Conservation (phyloP, 2,888 invertebrate species). For the Ichneumon xanthorius region DNA sequence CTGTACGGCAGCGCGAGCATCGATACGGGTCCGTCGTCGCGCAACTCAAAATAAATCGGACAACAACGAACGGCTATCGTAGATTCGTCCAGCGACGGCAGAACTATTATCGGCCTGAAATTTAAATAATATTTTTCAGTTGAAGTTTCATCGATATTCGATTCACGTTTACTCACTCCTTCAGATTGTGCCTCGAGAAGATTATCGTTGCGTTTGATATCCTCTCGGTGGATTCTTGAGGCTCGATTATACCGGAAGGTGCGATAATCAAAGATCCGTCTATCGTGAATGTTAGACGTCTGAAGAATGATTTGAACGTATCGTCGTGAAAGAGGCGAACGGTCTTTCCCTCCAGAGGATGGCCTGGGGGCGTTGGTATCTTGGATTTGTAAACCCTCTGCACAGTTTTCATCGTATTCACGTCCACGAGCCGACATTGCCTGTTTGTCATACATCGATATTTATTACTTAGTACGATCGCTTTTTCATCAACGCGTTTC, state of each 20-base stretch:
- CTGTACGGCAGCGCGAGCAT: constrained; percentile 90
- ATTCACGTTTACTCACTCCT: constrained; percentile 85
- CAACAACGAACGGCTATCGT: constrained; percentile 94
- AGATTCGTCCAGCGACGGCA: constrained; percentile 92
- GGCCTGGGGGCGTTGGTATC: constrained; percentile 87
- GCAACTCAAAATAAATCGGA: constrained; percentile 90
- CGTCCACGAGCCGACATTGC: constrained; percentile 89
- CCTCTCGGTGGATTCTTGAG: constrained; percentile 88
- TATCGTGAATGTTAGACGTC: constrained; percentile 95
- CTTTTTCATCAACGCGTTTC: neutral
- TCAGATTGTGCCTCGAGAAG: constrained; percentile 87
- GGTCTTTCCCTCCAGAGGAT: constrained; percentile 87
- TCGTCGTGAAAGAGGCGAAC: constrained; percentile 95
- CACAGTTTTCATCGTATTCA: constrained; percentile 88
- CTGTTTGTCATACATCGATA: constrained; percentile 83
- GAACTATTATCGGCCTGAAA: constrained; percentile 90
- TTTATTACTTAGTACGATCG: constrained; percentile 15
- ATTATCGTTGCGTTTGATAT: constrained; percentile 87
- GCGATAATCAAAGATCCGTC: constrained; percentile 96
- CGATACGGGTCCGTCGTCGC: constrained; percentile 86
- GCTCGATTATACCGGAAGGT: constrained; percentile 94
- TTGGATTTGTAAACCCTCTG: constrained; percentile 89
- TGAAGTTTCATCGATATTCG: neutral
- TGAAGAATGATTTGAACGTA: constrained; percentile 96
- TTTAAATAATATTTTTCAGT: constrained; percentile 28